A percentile compares a stretch with the other conserved stretches of the same genome.
Conservation (phyloP, 2,888 invertebrate genomes). For the Cantharis lateralis region DNA sequence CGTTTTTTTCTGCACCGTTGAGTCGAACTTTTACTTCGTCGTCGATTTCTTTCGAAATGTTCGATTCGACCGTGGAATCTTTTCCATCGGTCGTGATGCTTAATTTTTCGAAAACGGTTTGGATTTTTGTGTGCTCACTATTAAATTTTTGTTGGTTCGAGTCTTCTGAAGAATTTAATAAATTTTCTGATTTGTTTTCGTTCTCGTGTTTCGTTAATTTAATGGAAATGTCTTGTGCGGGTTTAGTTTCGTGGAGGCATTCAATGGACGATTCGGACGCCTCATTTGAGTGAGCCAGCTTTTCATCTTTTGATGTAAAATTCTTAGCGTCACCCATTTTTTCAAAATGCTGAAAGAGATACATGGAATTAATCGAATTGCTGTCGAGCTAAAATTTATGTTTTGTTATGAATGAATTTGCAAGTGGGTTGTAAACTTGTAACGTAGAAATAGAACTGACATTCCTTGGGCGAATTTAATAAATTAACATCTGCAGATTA, state of each 20-base stretch:
- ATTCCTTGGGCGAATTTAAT: slow-evolving; percentile 8
- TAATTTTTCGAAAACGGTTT: slow-evolving; percentile 37
- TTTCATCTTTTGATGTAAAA: too few species aligned
- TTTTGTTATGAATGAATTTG: slow-evolving; percentile 9
- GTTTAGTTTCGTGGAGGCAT: slow-evolving; percentile 22
- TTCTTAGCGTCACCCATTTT: background rate
- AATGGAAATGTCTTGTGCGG: slow-evolving; percentile 26
- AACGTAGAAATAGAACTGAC: slow-evolving; percentile 13
- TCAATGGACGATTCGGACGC: slow-evolving; percentile 22
- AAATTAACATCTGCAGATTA: slow-evolving; percentile 10
- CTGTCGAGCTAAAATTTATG: background rate
- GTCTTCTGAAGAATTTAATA: background rate
- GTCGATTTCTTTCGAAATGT: background rate
- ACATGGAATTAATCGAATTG: background rate
- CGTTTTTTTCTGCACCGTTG: background rate
- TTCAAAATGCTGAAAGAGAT: background rate
- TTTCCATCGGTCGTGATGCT: background rate
- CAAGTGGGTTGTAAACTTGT: background rate
- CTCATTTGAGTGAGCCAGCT: background rate
- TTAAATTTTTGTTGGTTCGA: background rate
- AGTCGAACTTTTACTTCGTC: background rate
- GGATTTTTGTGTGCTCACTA: slow-evolving; percentile 22
- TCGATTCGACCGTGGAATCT: background rate
- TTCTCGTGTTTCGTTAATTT: background rate
- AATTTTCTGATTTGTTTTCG: background rate